Evolutionary conservation across 2,888 invertebrate species (phyloP).

Genomic region (Aleiodes testaceus): DNA sequence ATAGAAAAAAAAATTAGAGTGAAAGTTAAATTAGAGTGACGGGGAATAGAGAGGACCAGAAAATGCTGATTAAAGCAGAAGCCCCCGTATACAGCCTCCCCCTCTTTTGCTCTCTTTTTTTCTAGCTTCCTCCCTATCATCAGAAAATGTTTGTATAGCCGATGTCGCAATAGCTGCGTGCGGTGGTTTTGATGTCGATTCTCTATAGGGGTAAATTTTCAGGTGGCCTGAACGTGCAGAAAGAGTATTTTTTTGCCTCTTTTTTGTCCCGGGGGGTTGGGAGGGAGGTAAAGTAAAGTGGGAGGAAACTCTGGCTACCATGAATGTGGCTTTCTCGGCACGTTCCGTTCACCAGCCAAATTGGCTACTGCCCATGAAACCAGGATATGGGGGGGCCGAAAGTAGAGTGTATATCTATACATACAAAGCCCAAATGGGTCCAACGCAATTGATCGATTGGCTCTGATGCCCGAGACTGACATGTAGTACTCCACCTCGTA

Average conservation of each 20-base stretch:
- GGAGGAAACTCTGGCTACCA: not conserved
- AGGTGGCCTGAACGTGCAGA: constrained; percentile 1
- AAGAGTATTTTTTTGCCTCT: too few species aligned
- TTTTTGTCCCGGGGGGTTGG: too few species aligned
- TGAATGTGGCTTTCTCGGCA: constrained; percentile 36
- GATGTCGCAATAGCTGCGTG: constrained; percentile 11
- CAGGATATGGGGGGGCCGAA: not conserved
- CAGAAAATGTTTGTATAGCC: constrained; percentile 19
- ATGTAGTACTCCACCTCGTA: constrained; percentile 21
- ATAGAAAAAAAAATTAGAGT: not conserved
- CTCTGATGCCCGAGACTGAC: constrained; percentile 20
- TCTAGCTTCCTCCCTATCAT: not conserved
- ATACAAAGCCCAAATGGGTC: constrained; percentile 18
- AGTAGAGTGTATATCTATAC: constrained; percentile 18
- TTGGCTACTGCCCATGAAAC: constrained; percentile 34
- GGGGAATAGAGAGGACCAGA: constrained; percentile 8
- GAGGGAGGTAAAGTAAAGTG: not conserved
- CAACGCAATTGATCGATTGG: constrained; percentile 33
- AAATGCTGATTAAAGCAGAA: constrained; percentile 42
- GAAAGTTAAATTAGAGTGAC: constrained; percentile 22
- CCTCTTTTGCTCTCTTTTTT: not conserved
- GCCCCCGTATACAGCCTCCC: not conserved
- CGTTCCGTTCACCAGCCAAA: constrained; percentile 33
- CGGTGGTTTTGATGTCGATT: not conserved
- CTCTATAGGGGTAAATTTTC: constrained; percentile 13